phyloP scores from a whole-genome alignment of 2,888 invertebrate species.

The Stenodema calcarata region DNA sequence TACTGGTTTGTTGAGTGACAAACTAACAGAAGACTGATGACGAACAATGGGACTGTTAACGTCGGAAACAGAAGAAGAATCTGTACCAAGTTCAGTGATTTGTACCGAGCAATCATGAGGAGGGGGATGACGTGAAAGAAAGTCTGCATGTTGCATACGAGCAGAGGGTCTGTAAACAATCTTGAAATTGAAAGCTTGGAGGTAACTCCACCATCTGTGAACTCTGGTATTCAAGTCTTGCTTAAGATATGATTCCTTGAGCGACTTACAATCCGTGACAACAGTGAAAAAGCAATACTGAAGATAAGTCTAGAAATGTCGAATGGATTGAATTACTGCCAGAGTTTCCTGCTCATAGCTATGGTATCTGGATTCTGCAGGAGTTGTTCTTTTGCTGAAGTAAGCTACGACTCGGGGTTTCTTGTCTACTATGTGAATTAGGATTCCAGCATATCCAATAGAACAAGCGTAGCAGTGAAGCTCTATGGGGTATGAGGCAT shows the following conservation, averaged over 20 bases:
- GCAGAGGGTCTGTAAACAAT: slow-evolving; percentile 53
- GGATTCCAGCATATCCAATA: slow-evolving; percentile 17
- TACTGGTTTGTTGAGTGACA: not conserved
- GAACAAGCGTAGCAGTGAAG: slow-evolving; percentile 27
- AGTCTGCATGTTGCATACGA: slow-evolving; percentile 15
- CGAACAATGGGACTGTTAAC: not conserved
- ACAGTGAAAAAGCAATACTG: slow-evolving; percentile 16
- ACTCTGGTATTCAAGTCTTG: slow-evolving; percentile 10
- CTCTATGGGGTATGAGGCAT: slow-evolving; percentile 9
- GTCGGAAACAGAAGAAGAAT: not conserved
- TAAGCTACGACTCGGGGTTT: slow-evolving; percentile 31
- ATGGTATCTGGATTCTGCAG: slow-evolving; percentile 6
- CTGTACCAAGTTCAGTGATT: not conserved
- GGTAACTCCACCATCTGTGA: not conserved
- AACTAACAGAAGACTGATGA: not conserved
- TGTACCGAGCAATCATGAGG: not conserved
- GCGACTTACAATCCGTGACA: not conserved
- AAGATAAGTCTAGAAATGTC: slow-evolving; percentile 3
- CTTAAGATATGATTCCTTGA: slow-evolving; percentile 21
- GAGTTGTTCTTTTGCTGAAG: slow-evolving; percentile 5
- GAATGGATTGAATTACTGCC: slow-evolving; percentile 8
- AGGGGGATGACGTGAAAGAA: slow-evolving; percentile 6
- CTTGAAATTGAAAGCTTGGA: slow-evolving; percentile 16
- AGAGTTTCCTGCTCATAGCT: slow-evolving; percentile 12
- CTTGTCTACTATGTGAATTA: slow-evolving; percentile 10